phyloP scores from a whole-genome alignment of 23 tunicate genomes.

The Phallusia fumigata region DNA sequence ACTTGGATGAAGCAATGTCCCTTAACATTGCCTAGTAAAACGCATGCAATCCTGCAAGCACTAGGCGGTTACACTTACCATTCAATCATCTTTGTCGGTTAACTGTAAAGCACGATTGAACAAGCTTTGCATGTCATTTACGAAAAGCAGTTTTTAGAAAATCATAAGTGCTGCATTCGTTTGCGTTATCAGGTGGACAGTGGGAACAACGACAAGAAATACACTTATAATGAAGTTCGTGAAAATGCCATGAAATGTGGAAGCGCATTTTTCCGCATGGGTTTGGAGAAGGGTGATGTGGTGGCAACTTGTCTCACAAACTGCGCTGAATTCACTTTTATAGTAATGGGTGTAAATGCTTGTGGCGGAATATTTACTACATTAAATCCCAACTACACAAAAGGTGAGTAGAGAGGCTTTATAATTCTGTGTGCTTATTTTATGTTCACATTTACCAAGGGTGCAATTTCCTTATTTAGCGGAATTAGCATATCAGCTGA shows the following conservation, averaged over 20 bases:
- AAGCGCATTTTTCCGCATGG: conserved; percentile 31
- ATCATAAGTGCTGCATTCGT: too few relatives aligned
- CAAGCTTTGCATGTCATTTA: too few relatives aligned
- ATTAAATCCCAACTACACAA: conserved; percentile 25
- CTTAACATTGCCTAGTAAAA: too few relatives aligned
- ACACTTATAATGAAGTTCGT: not conserved
- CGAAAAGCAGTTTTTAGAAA: too few relatives aligned
- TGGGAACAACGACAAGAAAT: not conserved
- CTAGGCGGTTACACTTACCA: too few relatives aligned
- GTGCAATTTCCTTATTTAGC: not conserved
- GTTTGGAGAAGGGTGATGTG: conserved; percentile 33
- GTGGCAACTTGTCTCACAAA: conserved; percentile 43
- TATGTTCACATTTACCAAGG: not conserved
- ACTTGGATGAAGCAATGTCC: too few relatives aligned
- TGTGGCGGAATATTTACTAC: conserved; percentile 41
- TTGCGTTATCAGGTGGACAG: not conserved
- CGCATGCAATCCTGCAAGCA: too few relatives aligned
- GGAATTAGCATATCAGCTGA: not conserved
- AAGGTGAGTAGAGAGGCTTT: conserved; percentile 1
- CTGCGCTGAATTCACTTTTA: conserved; percentile 30
- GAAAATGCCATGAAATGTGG: conserved; percentile 28
- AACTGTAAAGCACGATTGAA: too few relatives aligned
- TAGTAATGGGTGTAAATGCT: conserved; percentile 27
- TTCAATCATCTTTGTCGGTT: too few relatives aligned
- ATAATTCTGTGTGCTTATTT: not conserved